Conservation (phyloP, 1,140 invertebrate genomes). For the Drosophila neocordata region DNA sequence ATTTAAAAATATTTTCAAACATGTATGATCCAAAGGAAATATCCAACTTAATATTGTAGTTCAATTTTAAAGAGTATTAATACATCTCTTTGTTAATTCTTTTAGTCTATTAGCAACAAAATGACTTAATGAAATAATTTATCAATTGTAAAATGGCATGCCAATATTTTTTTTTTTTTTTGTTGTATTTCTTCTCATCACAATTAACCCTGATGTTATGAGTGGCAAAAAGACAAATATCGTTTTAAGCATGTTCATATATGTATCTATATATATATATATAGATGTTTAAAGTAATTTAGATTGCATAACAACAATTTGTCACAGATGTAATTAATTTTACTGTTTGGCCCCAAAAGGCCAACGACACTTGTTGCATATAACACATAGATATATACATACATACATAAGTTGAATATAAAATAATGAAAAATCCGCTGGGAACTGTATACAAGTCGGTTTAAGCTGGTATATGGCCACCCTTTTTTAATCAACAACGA, state of each 20-base stretch:
- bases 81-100: background rate
- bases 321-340: slow-evolving; percentile 10
- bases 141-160: slow-evolving; percentile 10
- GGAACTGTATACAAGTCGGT: background rate
- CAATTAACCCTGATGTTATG: slow-evolving; percentile 6
- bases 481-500: slow-evolving; percentile 10
- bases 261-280: background rate
- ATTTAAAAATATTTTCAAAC: no score
- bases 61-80: background rate
- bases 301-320: slow-evolving; percentile 8
- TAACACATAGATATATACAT: no score
- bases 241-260: background rate
- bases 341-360: slow-evolving; percentile 5
- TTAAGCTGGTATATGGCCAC: background rate
- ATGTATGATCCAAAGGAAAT: no score
- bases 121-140: slow-evolving; percentile 10
- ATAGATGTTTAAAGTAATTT: slow-evolving; percentile 1
- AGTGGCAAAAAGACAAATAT: background rate
- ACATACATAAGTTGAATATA: background rate
- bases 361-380: slow-evolving; percentile 11
- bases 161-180: background rate
- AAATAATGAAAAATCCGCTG: background rate
- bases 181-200: background rate
- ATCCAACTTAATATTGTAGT: no score
- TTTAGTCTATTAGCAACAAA: slow-evolving; percentile 3